These are phyloP conservation scores for Phrynocephalus forsythii DNA, from an alignment of 2,797 vertebrate genomes.

Conservation along the genomic window DNA sequence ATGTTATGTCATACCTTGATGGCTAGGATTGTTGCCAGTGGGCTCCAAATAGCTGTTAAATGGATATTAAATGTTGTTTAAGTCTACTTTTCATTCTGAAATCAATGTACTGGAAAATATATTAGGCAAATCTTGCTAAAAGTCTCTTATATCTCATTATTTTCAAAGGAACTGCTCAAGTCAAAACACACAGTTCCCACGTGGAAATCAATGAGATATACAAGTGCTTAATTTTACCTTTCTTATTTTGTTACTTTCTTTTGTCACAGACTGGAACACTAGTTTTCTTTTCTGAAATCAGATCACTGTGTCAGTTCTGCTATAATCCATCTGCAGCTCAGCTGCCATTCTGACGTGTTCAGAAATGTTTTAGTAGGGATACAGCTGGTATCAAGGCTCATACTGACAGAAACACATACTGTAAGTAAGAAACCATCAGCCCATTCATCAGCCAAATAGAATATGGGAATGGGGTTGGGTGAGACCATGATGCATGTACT, in stretches of 20 bases:
- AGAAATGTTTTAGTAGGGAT: slow-evolving; percentile 55
- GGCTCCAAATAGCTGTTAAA: not conserved
- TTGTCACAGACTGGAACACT: slow-evolving; percentile 50
- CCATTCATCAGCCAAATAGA: slow-evolving; percentile 60
- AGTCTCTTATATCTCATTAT: not conserved
- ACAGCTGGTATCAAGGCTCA: slow-evolving; percentile 65
- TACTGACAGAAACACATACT: slow-evolving; percentile 68
- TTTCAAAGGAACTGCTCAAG: not conserved
- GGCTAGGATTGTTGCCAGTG: not conserved
- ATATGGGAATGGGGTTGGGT: slow-evolving; percentile 42
- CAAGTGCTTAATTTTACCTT: not conserved
- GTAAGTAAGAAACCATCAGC: slow-evolving; percentile 27
- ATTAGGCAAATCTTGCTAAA: not conserved
- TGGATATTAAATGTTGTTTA: not conserved
- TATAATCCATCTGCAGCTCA: slow-evolving; percentile 55
- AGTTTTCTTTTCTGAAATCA: slow-evolving; percentile 56
- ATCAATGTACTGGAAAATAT: not conserved
- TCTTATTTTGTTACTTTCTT: not conserved
- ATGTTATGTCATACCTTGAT: too few species aligned
- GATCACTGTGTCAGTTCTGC: slow-evolving; percentile 59
- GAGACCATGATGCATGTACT: slow-evolving; percentile 46
- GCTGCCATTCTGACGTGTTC: slow-evolving; percentile 62
- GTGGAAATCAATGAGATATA: not conserved
- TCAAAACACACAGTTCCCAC: not conserved
- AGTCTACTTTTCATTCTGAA: slow-evolving; percentile 4